Evolutionary conservation across 1,140 invertebrate genomes (phyloP).

Genomic region (Eulimnadia texana): DNA sequence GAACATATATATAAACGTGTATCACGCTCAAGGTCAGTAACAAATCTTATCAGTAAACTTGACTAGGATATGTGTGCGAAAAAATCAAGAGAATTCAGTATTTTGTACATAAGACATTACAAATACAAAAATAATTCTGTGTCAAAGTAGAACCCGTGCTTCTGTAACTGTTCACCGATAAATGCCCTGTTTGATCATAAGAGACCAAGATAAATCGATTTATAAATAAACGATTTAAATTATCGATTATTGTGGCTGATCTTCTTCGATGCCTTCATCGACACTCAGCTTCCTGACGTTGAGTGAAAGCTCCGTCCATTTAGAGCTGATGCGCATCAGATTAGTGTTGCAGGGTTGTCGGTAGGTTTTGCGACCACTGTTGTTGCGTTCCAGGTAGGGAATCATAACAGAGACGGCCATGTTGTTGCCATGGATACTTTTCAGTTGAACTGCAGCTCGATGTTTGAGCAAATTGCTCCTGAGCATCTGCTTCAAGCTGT

Average conservation of each 20-base stretch:
- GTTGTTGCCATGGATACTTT: neutral
- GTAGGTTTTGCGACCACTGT: neutral
- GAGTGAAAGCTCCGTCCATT: neutral
- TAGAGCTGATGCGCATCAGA: neutral
- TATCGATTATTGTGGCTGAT: neutral
- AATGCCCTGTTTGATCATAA: too few relatives aligned
- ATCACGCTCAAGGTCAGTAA: too few relatives aligned
- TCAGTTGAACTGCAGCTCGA: neutral
- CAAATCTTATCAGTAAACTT: too few relatives aligned
- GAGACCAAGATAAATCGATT: too few relatives aligned
- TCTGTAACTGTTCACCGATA: too few relatives aligned
- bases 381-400: neutral
- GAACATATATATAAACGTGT: too few relatives aligned
- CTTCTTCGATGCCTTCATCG: conserved; percentile 6
- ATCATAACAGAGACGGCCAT: neutral
- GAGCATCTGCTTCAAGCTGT: neutral
- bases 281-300: conserved; percentile 1
- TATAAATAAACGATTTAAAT: neutral
- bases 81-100: too few relatives aligned
- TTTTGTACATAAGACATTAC: too few relatives aligned
- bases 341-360: neutral
- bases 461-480: neutral
- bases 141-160: too few relatives aligned
- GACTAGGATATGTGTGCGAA: too few relatives aligned
- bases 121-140: too few relatives aligned